Evolutionary conservation across 1,140 invertebrate genomes (phyloP), one percentile per base, ranked within the genome.

Genomic region (Mactra quadrangularis): DNA sequence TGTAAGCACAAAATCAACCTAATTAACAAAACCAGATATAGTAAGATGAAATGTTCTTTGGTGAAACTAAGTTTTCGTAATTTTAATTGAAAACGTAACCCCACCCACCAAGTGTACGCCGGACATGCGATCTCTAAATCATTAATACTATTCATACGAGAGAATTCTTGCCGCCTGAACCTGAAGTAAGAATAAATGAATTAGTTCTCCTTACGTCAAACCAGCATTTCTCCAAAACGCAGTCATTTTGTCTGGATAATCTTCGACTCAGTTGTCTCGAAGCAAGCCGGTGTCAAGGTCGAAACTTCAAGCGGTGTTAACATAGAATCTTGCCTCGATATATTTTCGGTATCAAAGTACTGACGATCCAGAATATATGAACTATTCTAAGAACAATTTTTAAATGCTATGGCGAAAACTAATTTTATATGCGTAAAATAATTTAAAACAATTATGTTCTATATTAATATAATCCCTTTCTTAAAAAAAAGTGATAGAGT

Each of bases 201-300:
- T n/a, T n/a, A n/a, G n/a, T n/a, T n/a, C n/a, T n/a, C 3, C 53
- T 41, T 62, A 55, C 77, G 57, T 76, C 17, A 85, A 38, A 22
- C 53, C 64, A 47, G 57, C 57, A 22, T 47, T 31, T 53, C 83
- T 85, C 86, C 86, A 87, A 35, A 77, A 84, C 19, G 74, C 64
- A 0, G 86, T 79, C 86, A 87, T 87, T 84, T 71, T 82, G 22
- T 25, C 15, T 11, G 27, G 50, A 25, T 25, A 57, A 57, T 57
- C 25, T 19, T 3, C 55, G 27, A 19, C 19, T 33, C 27, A 7
- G 6, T 13, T n/a, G 27, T 62, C 22, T 17, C 27, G 25, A 29
- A 38, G 52, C 52, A 55, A 29, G 45, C 64, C 64, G 64, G 64
- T 68, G 64, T 19, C 22, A 68, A 68, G 64, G 64, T 68, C 64